Conservation (phyloP, 2,797 vertebrate genomes). For the Neosilurus hyrtlii region DNA sequence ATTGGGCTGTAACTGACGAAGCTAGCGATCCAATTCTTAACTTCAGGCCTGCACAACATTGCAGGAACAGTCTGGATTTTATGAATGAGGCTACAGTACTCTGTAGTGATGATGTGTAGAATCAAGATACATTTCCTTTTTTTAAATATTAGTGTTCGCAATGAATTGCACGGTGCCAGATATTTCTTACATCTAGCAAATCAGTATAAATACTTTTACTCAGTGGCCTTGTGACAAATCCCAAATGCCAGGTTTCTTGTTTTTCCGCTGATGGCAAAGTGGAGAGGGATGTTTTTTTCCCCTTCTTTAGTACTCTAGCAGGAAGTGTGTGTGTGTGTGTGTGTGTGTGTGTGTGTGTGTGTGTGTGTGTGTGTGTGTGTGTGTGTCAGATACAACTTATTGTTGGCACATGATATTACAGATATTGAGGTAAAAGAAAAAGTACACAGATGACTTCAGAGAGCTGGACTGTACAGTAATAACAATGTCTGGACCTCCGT, state of each 20-base stretch:
- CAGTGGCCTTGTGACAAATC: background rate
- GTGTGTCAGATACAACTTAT: slow-evolving; percentile 15
- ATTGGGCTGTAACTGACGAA: too few relatives aligned
- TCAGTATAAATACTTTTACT: background rate
- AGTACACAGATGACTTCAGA: slow-evolving; percentile 45
- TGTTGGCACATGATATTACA: background rate
- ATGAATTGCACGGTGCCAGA: background rate
- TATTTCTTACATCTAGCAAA: background rate
- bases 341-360: slow-evolving; percentile 21
- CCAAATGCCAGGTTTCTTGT: background rate
- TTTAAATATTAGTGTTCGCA: background rate
- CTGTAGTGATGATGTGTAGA: background rate
- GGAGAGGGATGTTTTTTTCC: slow-evolving; percentile 19
- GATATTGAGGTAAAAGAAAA: slow-evolving; percentile 29
- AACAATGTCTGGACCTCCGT: slow-evolving; percentile 8
- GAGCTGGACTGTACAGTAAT: slow-evolving; percentile 31
- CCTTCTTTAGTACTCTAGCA: slow-evolving; percentile 14
- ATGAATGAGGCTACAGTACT: too few relatives aligned
- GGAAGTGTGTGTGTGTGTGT: slow-evolving; percentile 34
- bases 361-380: slow-evolving; percentile 16
- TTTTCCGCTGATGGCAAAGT: slow-evolving; percentile 1
- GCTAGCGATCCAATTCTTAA: background rate
- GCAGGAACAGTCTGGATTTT: background rate
- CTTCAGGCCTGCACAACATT: background rate
- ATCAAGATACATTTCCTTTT: background rate